These are phyloP conservation scores for Oeneis ivallda DNA, from an alignment of 2,888 invertebrate species.

Conservation along the genomic window DNA sequence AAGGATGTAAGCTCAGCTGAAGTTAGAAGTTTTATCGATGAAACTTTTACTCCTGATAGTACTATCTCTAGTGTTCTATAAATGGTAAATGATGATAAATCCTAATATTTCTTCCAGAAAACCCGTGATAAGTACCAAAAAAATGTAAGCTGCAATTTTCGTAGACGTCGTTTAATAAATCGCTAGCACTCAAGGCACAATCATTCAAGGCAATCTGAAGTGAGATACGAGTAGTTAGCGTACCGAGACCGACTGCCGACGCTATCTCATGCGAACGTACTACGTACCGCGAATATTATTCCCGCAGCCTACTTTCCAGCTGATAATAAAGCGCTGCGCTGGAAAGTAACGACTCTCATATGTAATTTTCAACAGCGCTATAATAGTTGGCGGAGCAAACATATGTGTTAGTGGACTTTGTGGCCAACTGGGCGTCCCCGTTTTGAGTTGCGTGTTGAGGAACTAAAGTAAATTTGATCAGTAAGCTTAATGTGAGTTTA, in stretches of 20 bases:
- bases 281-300: constrained; percentile 41
- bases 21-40: too few relatives aligned
- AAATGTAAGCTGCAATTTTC: neutral
- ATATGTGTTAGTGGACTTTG: constrained; percentile 36
- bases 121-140: neutral
- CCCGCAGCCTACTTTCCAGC: constrained; percentile 38
- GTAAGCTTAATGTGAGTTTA: neutral
- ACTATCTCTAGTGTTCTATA: too few relatives aligned
- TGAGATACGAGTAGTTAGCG: constrained; percentile 42
- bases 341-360: constrained; percentile 40
- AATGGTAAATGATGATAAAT: too few relatives aligned
- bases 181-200: constrained; percentile 30
- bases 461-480: constrained; percentile 30
- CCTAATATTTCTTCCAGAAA: neutral
- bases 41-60: too few relatives aligned
- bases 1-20: too few relatives aligned
- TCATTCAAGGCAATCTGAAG: constrained; percentile 38
- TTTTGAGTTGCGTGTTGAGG: constrained; percentile 35
- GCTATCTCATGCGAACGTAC: constrained; percentile 43
- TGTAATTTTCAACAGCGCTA: constrained; percentile 39
- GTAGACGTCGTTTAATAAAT: constrained; percentile 28
- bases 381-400: constrained; percentile 35
- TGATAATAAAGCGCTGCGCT: constrained; percentile 39
- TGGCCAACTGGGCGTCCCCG: constrained; percentile 36
- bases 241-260: constrained; percentile 40